Evolutionary conservation across 1,140 invertebrate species (phyloP), one percentile per base, ranked within the genome.

Genomic region (Formica selysi): DNA sequence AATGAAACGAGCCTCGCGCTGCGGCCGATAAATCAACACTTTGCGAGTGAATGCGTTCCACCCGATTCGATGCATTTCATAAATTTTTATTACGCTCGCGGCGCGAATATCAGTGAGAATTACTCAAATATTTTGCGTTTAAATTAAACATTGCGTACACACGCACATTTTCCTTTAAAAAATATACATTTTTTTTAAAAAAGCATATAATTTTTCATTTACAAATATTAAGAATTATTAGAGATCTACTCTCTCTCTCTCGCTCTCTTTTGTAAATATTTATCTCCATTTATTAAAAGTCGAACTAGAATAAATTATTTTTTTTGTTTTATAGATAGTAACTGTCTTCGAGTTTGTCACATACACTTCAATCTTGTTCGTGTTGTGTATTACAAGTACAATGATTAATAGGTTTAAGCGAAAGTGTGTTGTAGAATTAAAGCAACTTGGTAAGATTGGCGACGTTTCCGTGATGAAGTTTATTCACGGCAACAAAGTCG

Each of bases 401-500:
- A 22, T 73, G 65, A 83, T 73, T 83, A 73, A 74, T 59, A 32
- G 54, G 13, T 73, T 83, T 36, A 44, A 44, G 54, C 8, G 19
- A 62, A 48, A 73, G 68, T 36, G 68, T 32, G 68, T 62, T 61
- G 68, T 48, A 26, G 79, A 83, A 83, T 80, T 70, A 68, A 73
- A 83, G 68, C 79, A 73, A 83, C 68, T 83, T 74, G 79, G 54
- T 62, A 61, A 74, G 79, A 83, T 74, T 29, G 54, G 38, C 79
- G 79, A 61, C 29, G 79, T 74, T 71, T 38, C 29, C 54, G 38
- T 73, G 79, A 79, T 44, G 54, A 80, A 86, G 41, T 89, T 87
- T 84, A 85, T 68, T 86, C 73, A 62, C 76, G 74, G 62, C 54
- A 71, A 44, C 83, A 88, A 90, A 90, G 89, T 90, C 87, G 89